Evolutionary conservation across 2,888 invertebrate species (phyloP).

Genomic region (Xanthorhoe spadicearia): DNA sequence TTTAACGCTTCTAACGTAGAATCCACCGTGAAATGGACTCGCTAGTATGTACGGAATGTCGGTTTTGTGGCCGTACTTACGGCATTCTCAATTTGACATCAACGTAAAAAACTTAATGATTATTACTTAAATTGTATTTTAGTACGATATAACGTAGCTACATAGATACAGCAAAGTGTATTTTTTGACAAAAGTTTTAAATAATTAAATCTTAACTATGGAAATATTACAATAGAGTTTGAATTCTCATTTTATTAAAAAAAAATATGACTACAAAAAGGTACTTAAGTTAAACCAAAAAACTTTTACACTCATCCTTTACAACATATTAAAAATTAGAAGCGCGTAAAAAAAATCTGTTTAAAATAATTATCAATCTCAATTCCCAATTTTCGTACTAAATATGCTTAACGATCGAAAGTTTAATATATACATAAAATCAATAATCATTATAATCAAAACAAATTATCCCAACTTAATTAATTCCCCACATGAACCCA

Average conservation of each 20-base stretch:
- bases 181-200: no score
- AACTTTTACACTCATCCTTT: no score
- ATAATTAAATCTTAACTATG: no score
- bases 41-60: constrained; percentile 71
- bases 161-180: no score
- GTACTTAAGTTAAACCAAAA: no score
- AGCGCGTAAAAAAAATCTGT: no score
- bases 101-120: constrained; percentile 48
- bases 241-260: no score
- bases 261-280: no score
- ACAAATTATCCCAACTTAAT: constrained; percentile 5
- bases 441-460: neutral
- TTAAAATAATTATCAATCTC: no score
- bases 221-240: no score
- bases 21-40: constrained; percentile 69
- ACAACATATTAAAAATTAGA: no score
- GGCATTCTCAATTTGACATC: constrained; percentile 67
- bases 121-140: neutral
- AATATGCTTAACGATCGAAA: neutral
- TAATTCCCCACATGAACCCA: neutral
- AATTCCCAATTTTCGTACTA: neutral
- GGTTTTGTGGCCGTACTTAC: constrained; percentile 61
- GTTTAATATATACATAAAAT: neutral
- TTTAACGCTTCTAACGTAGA: constrained; percentile 64
- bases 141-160: no score